A percentile compares a stretch with the other conserved stretches of the same genome.
phyloP scores from a whole-genome alignment of 2,888 invertebrate species.

The Taphrorychus bicolor region DNA sequence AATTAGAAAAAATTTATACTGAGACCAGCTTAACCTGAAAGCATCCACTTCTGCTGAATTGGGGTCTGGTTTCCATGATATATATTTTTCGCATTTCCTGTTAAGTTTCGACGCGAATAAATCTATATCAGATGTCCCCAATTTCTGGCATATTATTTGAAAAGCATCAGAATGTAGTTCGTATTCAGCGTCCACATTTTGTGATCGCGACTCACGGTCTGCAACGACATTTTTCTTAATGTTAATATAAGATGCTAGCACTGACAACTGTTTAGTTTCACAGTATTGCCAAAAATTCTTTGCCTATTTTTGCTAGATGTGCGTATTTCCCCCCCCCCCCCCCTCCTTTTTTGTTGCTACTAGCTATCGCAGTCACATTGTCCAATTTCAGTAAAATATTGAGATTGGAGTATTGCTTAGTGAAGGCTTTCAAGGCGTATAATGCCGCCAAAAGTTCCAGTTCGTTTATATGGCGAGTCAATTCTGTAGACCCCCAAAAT shows the following conservation, averaged over 20 bases:
- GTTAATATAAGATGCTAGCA: constrained; percentile 16
- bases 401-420: not conserved
- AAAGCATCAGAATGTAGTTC: not conserved
- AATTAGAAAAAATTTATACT: not conserved
- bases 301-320: not conserved
- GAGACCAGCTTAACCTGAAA: not conserved
- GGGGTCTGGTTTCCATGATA: constrained; percentile 5
- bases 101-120: constrained; percentile 3
- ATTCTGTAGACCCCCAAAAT: not conserved
- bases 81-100: not conserved
- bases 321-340: not conserved
- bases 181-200: not conserved
- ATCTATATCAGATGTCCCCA: not conserved
- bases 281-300: constrained; percentile 11
- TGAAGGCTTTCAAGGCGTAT: not conserved
- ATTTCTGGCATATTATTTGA: not conserved
- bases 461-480: not conserved
- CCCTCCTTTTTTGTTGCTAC: not conserved
- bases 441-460: not conserved
- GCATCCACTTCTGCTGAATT: not conserved
- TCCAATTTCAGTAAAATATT: not conserved
- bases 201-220: constrained; percentile 2
- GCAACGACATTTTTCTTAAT: constrained; percentile 8
- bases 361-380: not conserved
- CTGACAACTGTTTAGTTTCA: not conserved